Evolutionary conservation across 2,797 vertebrate genomes (phyloP).

Genomic region (Octomys mimax): DNA sequence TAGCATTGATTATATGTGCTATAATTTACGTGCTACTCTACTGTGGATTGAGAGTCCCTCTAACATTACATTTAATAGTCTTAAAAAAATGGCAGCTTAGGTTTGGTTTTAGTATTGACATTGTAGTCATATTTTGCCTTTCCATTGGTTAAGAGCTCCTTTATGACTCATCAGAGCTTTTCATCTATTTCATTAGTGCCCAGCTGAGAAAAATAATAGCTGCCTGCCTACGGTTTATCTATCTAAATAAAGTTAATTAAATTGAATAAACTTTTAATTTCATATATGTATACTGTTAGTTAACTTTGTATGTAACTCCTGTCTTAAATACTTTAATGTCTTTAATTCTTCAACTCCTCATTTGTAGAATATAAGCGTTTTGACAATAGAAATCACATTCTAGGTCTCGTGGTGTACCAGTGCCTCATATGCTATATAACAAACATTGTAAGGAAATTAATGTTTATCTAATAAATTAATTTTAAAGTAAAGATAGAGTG

Average conservation of each 20-base stretch:
- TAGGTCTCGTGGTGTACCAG: not conserved
- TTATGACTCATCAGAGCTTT: not conserved
- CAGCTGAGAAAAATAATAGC: not conserved
- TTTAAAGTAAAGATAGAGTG: not conserved
- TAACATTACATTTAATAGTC: not conserved
- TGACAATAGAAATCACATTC: not conserved
- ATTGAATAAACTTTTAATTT: not conserved
- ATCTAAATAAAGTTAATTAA: slow-evolving; percentile 7
- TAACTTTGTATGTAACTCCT: not conserved
- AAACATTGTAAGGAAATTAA: not conserved
- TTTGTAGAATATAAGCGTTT: not conserved
- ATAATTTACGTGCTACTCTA: not conserved
- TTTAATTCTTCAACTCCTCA: not conserved
- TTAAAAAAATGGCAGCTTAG: not conserved
- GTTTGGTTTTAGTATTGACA: not conserved
- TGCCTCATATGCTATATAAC: not conserved
- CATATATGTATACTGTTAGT: not conserved
- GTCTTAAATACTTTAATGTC: not conserved
- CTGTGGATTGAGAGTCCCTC: not conserved
- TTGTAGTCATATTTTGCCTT: not conserved
- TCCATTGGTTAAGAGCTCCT: not conserved
- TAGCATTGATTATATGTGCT: no score
- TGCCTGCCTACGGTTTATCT: not conserved
- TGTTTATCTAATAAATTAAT: not conserved
- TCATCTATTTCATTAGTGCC: not conserved